phyloP scores from a whole-genome alignment of 2,888 invertebrate genomes.

The Cantharis rustica region DNA sequence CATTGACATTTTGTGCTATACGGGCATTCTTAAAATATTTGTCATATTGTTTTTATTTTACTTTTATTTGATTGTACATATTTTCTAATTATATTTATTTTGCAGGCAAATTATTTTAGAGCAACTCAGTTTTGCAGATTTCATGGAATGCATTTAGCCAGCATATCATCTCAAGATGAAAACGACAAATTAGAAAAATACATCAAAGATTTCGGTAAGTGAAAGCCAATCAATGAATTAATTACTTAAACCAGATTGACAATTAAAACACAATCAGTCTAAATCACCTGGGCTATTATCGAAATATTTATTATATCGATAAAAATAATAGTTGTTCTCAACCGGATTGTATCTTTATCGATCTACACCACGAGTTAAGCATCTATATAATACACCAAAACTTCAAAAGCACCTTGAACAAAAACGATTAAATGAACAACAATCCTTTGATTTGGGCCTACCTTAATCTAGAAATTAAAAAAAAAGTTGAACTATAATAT shows the following conservation, averaged over 20 bases:
- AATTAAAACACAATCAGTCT: neutral
- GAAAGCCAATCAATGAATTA: neutral
- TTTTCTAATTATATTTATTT: slow-evolving; percentile 37
- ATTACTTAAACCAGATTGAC: neutral
- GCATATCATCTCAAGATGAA: slow-evolving; percentile 87
- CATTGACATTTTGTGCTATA: neutral
- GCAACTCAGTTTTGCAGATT: slow-evolving; percentile 90
- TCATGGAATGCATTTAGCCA: slow-evolving; percentile 92
- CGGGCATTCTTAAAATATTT: neutral
- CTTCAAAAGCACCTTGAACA: neutral
- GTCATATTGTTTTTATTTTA: neutral
- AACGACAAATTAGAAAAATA: slow-evolving; percentile 89
- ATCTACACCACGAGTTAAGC: neutral
- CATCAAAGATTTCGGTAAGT: slow-evolving; percentile 83
- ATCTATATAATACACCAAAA: neutral
- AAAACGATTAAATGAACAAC: neutral
- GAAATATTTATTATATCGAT: no score
- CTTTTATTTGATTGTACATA: neutral
- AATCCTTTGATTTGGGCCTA: neutral
- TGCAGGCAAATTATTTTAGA: slow-evolving; percentile 92
- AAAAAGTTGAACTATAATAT: neutral
- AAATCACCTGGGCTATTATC: no score
- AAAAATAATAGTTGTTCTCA: neutral
- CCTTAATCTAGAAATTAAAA: neutral
- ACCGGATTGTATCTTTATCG: neutral